phyloP scores from a whole-genome alignment of 2,888 invertebrate species.

The Camptogramma bilineatum region DNA sequence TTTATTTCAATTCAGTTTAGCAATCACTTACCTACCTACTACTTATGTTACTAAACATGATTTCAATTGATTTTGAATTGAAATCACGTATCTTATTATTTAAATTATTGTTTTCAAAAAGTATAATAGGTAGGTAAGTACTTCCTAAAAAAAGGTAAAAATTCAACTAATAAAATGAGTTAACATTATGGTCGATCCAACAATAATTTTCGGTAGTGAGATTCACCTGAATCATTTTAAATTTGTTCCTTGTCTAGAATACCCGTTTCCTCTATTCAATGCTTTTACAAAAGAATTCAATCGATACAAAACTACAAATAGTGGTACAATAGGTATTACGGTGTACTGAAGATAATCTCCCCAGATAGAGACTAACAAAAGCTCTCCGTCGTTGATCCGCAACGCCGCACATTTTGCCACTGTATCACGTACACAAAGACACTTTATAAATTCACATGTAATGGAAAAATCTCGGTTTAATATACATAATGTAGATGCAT shows the following conservation, averaged over 20 bases:
- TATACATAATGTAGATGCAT: conserved; percentile 62
- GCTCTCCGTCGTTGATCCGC: conserved; percentile 24
- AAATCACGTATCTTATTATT: too few species aligned
- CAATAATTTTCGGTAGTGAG: too few species aligned
- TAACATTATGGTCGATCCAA: too few species aligned
- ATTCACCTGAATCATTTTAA: too few species aligned
- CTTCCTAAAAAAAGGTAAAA: too few species aligned
- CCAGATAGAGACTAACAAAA: conserved; percentile 20
- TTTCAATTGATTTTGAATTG: too few species aligned
- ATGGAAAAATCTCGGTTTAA: conserved; percentile 63
- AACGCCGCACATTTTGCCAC: conserved; percentile 29
- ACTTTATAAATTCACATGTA: conserved; percentile 50
- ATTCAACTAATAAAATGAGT: neutral
- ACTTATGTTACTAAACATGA: too few species aligned
- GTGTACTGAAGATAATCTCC: conserved; percentile 14
- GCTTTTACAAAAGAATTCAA: conserved; percentile 3
- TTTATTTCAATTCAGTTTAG: too few species aligned
- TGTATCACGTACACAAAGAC: conserved; percentile 41
- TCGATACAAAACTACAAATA: conserved; percentile 18
- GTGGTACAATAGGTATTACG: conserved; percentile 9
- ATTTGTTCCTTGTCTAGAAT: too few species aligned
- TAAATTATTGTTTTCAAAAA: neutral
- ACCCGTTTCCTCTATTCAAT: neutral
- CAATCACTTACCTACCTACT: too few species aligned
- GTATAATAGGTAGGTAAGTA: too few species aligned